Evolutionary conservation across 2,797 vertebrate genomes (phyloP).

Genomic region (Uromys caudimaculatus): DNA sequence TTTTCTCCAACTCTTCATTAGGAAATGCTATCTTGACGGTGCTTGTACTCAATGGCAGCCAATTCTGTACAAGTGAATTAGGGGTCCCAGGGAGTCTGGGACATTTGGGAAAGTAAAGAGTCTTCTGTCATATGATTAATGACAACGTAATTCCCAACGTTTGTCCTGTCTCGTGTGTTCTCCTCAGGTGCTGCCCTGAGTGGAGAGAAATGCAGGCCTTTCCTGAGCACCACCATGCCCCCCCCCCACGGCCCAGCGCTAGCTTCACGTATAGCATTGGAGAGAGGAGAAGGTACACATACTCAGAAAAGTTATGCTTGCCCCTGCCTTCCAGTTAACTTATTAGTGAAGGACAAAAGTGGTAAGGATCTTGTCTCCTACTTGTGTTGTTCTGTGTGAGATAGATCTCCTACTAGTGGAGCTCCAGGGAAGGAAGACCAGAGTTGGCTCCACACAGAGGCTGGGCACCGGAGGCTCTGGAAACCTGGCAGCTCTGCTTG

Average conservation of each 20-base stretch:
- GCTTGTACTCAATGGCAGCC: background rate
- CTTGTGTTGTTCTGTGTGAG: background rate
- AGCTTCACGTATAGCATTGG: background rate
- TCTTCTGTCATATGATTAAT: slow-evolving; percentile 5
- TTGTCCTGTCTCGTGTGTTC: background rate
- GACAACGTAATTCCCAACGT: background rate
- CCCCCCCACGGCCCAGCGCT: background rate
- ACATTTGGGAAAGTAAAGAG: slow-evolving; percentile 21
- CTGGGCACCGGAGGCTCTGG: slow-evolving; percentile 60
- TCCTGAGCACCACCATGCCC: background rate
- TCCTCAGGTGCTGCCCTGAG: slow-evolving; percentile 25
- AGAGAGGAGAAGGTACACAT: background rate
- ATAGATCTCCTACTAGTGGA: slow-evolving; percentile 46
- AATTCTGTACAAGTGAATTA: background rate
- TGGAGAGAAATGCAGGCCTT: background rate
- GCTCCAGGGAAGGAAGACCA: background rate
- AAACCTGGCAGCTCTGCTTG: slow-evolving; percentile 80
- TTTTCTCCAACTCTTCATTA: background rate
- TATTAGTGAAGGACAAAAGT: background rate
- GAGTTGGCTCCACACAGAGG: slow-evolving; percentile 24
- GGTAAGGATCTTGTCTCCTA: background rate
- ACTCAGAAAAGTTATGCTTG: background rate
- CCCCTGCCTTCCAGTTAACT: background rate
- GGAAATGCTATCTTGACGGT: slow-evolving; percentile 10
- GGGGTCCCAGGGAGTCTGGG: background rate